These are phyloP conservation scores for Esperia sulphurella DNA, from an alignment of 2,888 invertebrate genomes.

Conservation along the genomic window DNA sequence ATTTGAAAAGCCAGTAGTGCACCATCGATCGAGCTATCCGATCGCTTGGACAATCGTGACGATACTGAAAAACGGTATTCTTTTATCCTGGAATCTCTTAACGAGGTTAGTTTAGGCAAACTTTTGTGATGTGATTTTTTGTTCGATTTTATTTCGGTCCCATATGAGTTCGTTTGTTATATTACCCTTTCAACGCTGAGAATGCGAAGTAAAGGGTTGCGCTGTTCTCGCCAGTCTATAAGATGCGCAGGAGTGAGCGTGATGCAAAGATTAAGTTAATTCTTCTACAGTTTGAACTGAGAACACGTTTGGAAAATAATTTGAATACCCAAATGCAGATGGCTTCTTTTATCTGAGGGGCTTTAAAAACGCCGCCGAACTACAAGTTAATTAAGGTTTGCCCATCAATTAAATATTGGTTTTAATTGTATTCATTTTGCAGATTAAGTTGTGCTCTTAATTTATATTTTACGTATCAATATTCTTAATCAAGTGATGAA, in stretches of 20 bases:
- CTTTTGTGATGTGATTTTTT: slow-evolving; percentile 76
- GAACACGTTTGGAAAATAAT: slow-evolving; percentile 77
- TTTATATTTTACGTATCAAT: slow-evolving; percentile 54
- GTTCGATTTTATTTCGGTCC: slow-evolving; percentile 66
- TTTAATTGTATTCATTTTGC: slow-evolving; percentile 70
- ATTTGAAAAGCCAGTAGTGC: slow-evolving; percentile 47
- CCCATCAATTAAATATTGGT: slow-evolving; percentile 77
- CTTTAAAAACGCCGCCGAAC: slow-evolving; percentile 58
- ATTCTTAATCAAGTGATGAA: slow-evolving; percentile 10
- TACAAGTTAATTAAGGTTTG: slow-evolving; percentile 79
- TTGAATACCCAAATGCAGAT: slow-evolving; percentile 78
- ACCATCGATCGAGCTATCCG: slow-evolving; percentile 68
- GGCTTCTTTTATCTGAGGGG: slow-evolving; percentile 72
- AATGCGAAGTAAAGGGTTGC: slow-evolving; percentile 51
- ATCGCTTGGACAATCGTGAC: slow-evolving; percentile 72
- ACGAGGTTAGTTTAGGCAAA: slow-evolving; percentile 79
- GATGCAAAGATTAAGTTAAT: slow-evolving; percentile 57
- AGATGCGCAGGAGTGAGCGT: slow-evolving; percentile 71
- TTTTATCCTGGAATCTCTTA: slow-evolving; percentile 77
- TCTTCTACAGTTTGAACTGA: slow-evolving; percentile 47
- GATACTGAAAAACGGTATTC: slow-evolving; percentile 78
- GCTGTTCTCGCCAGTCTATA: slow-evolving; percentile 45
- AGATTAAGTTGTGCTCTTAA: slow-evolving; percentile 57
- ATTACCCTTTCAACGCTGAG: slow-evolving; percentile 51
- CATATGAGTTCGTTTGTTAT: slow-evolving; percentile 68